Base-by-base conservation (phyloP, 53 echinoderm and acorn worm species). In the Arbacia lixula region DNA sequence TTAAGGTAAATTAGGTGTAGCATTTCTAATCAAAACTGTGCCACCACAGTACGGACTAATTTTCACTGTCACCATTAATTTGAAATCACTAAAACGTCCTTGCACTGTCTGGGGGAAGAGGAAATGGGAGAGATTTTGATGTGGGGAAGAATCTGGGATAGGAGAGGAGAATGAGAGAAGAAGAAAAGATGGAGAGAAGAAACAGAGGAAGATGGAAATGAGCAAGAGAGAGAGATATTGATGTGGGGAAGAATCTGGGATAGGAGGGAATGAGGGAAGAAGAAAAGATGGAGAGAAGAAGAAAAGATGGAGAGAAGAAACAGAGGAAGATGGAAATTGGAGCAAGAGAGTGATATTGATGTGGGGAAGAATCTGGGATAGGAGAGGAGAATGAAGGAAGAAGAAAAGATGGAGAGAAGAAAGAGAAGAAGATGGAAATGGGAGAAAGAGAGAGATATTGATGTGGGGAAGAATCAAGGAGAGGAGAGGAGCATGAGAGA, bases 61-160 rank as follows among this genome's bases (percentile, higher is more conserved):
- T 66, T 66, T 38, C 11, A 36, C 66, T 20, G 66, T 66, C 66
- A 66, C 36, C 36, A 66, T 66, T 38, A 66, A 66, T 66, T 37
- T 66, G 21, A 37, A 36, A 20, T 24, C 10, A 6, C 22, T 22
- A 20, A 66, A 38, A 66, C 11, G 36, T 37, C 20, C 22, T 66
- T 66, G 66, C 66, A 12, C 12, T 12, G 12, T 50, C 50, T 50
- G 38, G 1, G 20, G 38, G 66, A 37, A 20, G 22, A 11, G 36
- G 19, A 16, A 28, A 33, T 2, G 14, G 64, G 33, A 34, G 64
- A 21, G 33, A 33, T 64, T 64, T 9, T 19, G 12, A 64, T 1
- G 20, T 33, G 36, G 20, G 6, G 26, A 56, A 56, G 26, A 16
- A 20, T 6, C 8, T 24, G 56, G 10, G 16, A 14, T 22, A 14